A percentile compares a stretch with the other conserved stretches of the same genome.
Evolutionary conservation across 2,113 vertebrate species (phyloP).

Genomic region (Pseudorectes ferrugineus): DNA sequence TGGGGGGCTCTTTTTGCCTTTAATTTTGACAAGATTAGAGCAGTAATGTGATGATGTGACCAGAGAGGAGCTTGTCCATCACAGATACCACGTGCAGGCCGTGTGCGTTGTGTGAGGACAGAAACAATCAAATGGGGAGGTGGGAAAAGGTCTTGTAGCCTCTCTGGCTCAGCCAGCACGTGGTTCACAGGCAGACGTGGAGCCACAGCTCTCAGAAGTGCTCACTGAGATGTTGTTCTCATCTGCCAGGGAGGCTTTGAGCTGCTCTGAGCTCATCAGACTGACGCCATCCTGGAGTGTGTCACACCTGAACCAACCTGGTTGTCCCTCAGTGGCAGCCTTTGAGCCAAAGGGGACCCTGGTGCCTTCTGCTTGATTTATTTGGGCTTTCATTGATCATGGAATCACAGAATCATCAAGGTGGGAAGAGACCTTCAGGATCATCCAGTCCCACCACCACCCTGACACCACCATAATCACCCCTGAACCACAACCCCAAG

Average conservation of each 20-base stretch:
- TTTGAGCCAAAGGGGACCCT: not conserved
- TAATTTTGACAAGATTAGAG: not conserved
- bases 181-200: accelerated
- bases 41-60: not conserved
- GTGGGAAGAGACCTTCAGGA: not conserved
- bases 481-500: not conserved
- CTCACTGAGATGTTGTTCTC: not conserved
- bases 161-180: not conserved
- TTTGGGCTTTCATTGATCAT: not conserved
- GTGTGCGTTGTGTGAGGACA: not conserved
- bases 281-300: not conserved
- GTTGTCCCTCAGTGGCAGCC: not conserved
- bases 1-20: not conserved
- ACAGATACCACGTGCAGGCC: not conserved
- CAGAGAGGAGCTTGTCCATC: not conserved
- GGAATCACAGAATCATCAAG: too few species aligned
- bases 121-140: not conserved
- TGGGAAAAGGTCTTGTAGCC: not conserved
- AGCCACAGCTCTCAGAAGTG: not conserved
- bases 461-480: not conserved
- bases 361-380: not conserved
- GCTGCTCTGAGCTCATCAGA: not conserved
- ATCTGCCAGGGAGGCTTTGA: not conserved
- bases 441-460: not conserved
- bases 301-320: not conserved